A percentile compares a stretch with the other conserved stretches of the same genome.
phyloP scores from a whole-genome alignment of 1,140 invertebrate species.

The Drosophila eugracilis region DNA sequence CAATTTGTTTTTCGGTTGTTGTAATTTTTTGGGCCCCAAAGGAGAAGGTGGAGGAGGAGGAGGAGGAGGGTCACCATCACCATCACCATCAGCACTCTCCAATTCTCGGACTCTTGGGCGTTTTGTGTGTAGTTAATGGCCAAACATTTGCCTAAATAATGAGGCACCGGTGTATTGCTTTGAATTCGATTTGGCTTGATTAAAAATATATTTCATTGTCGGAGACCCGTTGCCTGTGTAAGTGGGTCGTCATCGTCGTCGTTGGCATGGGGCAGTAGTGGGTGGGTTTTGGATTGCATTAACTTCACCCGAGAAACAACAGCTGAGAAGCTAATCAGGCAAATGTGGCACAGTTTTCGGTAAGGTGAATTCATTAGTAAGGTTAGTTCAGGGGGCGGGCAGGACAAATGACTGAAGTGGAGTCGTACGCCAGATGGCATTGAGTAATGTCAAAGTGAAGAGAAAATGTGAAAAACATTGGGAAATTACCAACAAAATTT shows the following conservation, averaged over 20 bases:
- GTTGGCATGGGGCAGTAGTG: constrained; percentile 8
- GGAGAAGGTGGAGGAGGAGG: too few relatives aligned
- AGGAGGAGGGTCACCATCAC: constrained; percentile 25
- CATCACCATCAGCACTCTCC: neutral
- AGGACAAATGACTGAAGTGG: constrained; percentile 29
- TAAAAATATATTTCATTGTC: constrained; percentile 81
- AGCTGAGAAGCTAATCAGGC: constrained; percentile 78
- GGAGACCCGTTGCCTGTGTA: constrained; percentile 21
- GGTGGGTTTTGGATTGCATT: constrained; percentile 14
- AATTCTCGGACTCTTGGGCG: constrained; percentile 22
- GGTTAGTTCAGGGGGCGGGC: constrained; percentile 5
- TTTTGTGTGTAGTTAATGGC: constrained; percentile 75
- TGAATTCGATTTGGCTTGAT: constrained; percentile 81
- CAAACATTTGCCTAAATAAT: constrained; percentile 80
- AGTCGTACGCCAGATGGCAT: constrained; percentile 35
- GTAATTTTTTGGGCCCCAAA: constrained; percentile 37
- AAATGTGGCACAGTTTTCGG: constrained; percentile 65
- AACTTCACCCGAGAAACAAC: constrained; percentile 35
- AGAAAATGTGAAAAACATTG: neutral
- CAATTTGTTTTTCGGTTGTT: constrained; percentile 70
- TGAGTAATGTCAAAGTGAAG: constrained; percentile 46
- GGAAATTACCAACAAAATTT: neutral
- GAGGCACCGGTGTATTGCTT: constrained; percentile 81
- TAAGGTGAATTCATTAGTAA: constrained; percentile 54
- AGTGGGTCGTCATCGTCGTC: constrained; percentile 26